phyloP scores from a whole-genome alignment of 2,888 invertebrate genomes.

The Harpalus rufipes region DNA sequence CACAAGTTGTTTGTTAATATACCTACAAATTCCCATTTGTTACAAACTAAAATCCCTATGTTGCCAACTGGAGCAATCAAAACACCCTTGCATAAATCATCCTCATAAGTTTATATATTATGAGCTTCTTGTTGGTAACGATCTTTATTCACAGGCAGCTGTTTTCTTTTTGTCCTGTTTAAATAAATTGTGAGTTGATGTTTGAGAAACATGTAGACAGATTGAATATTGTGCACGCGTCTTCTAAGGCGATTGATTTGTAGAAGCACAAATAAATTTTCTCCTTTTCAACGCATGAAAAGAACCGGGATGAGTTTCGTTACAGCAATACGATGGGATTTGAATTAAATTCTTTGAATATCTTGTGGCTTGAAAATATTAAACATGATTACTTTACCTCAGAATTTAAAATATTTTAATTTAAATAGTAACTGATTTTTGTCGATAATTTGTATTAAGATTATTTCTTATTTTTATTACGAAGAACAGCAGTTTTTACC shows the following conservation, averaged over 20 bases:
- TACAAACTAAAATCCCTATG: background rate
- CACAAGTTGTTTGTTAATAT: background rate
- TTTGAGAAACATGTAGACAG: slow-evolving; percentile 5
- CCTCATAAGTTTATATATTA: background rate
- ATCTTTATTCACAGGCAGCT: background rate
- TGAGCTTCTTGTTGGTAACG: background rate
- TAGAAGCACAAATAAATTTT: background rate
- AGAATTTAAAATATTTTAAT: background rate
- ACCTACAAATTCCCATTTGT: background rate
- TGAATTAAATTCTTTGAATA: background rate
- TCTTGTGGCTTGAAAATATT: background rate
- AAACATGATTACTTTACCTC: background rate
- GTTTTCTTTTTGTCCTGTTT: background rate
- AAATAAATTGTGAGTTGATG: background rate
- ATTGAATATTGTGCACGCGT: background rate
- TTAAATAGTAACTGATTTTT: too few species aligned
- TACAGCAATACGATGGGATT: background rate
- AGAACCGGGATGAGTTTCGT: background rate
- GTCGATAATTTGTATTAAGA: too few species aligned
- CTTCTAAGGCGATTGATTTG: background rate
- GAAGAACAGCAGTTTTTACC: too few species aligned
- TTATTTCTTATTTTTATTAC: too few species aligned
- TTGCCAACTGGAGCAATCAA: background rate
- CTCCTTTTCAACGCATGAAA: background rate
- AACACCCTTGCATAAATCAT: background rate